A percentile compares a stretch with the other conserved stretches of the same genome.
These are phyloP conservation scores for Drosophila lacertosa DNA, from an alignment of 1,140 invertebrate species.

Conservation along the genomic window DNA sequence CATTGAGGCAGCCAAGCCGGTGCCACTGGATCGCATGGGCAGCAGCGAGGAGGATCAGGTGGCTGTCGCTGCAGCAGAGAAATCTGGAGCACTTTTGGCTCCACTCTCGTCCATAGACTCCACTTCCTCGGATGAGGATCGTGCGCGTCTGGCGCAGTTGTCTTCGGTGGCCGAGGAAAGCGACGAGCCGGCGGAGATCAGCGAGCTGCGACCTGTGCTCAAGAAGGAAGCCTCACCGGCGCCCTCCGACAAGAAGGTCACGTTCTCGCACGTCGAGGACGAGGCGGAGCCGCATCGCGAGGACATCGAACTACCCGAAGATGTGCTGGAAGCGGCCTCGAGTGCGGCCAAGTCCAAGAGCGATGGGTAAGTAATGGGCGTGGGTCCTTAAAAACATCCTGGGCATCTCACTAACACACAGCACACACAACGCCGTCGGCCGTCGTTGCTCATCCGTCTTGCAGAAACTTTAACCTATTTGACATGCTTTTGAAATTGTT, in stretches of 20 bases:
- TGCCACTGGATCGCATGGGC: constrained; percentile 81
- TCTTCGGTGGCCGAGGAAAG: constrained; percentile 74
- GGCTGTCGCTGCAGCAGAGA: constrained; percentile 37
- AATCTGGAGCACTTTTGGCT: constrained; percentile 53
- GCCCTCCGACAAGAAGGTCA: constrained; percentile 81
- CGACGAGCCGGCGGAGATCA: constrained; percentile 54
- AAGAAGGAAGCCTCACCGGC: constrained; percentile 81
- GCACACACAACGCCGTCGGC: constrained; percentile 23
- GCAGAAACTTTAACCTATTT: constrained; percentile 75
- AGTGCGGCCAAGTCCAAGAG: constrained; percentile 63
- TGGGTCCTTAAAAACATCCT: not conserved
- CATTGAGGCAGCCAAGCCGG: constrained; percentile 60
- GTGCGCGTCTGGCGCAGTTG: constrained; percentile 56
- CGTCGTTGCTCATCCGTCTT: constrained; percentile 60
- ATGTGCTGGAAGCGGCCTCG: constrained; percentile 64
- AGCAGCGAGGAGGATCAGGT: constrained; percentile 81
- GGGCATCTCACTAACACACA: constrained; percentile 57
- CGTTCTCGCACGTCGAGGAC: constrained; percentile 82
- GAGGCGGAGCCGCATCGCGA: constrained; percentile 81
- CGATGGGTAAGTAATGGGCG: constrained; percentile 64
- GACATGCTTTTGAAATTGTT: constrained; percentile 78
- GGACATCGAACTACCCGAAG: constrained; percentile 75
- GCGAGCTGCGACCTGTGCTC: constrained; percentile 52
- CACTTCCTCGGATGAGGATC: constrained; percentile 77
- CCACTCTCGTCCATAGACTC: constrained; percentile 82